These are phyloP conservation scores for Ciconia nigra DNA, from an alignment of 2,797 vertebrate genomes.

Conservation along the genomic window DNA sequence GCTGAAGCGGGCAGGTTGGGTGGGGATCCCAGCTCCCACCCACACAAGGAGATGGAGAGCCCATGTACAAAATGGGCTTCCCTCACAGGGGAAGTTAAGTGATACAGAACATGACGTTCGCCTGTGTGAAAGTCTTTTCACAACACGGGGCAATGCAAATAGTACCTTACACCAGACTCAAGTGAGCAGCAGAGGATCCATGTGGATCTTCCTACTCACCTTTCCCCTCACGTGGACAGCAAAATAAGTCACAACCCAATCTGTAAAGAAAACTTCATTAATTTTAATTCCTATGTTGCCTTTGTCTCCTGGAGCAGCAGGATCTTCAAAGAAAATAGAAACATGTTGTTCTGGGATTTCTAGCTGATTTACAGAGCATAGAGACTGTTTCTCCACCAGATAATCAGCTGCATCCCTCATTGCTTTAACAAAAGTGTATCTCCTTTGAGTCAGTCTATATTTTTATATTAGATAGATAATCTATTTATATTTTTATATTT, in stretches of 20 bases:
- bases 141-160: background rate
- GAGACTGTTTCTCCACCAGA: background rate
- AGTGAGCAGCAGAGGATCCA: background rate
- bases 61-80: background rate
- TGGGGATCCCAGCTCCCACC: background rate
- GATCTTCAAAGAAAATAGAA: background rate
- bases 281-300: background rate
- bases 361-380: background rate
- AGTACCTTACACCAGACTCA: background rate
- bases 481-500: background rate
- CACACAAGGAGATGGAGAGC: rapidly evolving
- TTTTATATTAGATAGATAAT: background rate
- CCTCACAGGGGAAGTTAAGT: background rate
- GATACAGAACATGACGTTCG: rapidly evolving
- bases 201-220: background rate
- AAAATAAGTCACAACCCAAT: background rate
- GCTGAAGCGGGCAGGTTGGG: background rate
- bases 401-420: background rate
- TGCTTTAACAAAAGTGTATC: background rate
- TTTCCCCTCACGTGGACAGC: background rate
- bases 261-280: background rate
- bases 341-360: background rate
- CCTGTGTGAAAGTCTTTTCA: background rate
- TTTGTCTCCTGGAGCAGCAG: background rate
- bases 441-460: background rate